Base-by-base conservation (phyloP, 2,888 invertebrate species). In the Hydriomena furcata region DNA sequence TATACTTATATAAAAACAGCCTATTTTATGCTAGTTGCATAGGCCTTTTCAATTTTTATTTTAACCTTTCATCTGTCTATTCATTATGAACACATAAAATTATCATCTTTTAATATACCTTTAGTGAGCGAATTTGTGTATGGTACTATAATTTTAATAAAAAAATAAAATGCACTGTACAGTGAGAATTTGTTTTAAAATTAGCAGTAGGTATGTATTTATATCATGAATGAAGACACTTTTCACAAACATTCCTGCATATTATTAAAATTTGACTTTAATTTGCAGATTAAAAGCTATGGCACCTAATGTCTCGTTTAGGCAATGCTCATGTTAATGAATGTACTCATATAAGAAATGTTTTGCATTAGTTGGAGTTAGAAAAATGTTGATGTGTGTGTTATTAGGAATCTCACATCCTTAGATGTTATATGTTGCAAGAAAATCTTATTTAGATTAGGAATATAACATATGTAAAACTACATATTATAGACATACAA, bases 401-500 rank as follows among this genome's bases (percentile, higher is more conserved):
- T 62, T 60, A 53, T 58, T 67, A 69, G 69, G 73, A 73, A 73
- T 73, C 73, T 73, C 73, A 73, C 74, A 68, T 68, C 62, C 60
- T 66, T 74, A 73, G 67, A 71, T 63, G 69, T 76, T 72, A 53
- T 71, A 63, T 68, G 73, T 68, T 65, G 63, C 69, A 66, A 47
- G 34, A 45, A 40, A 65, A 61, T 46, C 46, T 60, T 71, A 60
- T 66, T 71, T 77, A 76, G 77, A 63, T 53, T 68, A 81, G 80
- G 73, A 67, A 63, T 71, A 68, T 66, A 36, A 41, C 11, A 30
- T 41, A 32, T 40, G 51, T 45, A 45, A 44, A 34, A 38, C 43
- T 58, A 58, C 49, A 80, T 74, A 72, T 79, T 78, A 75, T 73
- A 71, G 74, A 84, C 82, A 85, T 83, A 71, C 76, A 82, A 81